Evolutionary conservation across 2,113 vertebrate genomes (phyloP).

Genomic region (Ardeotis arabs): DNA sequence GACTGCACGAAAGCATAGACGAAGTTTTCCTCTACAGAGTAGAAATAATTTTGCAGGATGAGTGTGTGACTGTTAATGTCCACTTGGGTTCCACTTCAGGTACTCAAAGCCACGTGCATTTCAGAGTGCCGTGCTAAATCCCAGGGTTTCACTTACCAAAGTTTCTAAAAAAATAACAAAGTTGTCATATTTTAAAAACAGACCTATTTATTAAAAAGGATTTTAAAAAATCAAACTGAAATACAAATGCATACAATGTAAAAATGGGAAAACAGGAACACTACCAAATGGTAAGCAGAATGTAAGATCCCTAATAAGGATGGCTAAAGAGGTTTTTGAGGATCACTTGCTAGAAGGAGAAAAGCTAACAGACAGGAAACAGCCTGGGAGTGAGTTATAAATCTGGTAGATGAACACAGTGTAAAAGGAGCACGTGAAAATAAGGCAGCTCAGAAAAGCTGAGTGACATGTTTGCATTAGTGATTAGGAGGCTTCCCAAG

Average conservation of each 20-base stretch:
- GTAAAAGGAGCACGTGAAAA: not conserved
- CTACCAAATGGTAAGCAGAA: not conserved
- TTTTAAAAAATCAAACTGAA: not conserved
- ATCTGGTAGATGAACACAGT: not conserved
- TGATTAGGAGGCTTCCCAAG: not conserved
- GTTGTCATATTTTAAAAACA: not conserved
- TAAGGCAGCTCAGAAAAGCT: not conserved
- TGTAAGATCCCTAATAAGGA: not conserved
- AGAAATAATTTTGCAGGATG: not conserved
- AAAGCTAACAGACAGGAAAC: not conserved
- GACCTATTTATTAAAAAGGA: not conserved
- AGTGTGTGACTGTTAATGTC: not conserved
- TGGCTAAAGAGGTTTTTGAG: not conserved
- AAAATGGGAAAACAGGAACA: not conserved
- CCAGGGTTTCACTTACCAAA: not conserved
- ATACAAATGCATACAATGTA: not conserved
- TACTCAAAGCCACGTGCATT: not conserved
- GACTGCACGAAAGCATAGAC: not conserved
- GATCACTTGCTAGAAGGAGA: not conserved
- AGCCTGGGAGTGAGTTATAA: not conserved
- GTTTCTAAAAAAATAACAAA: not conserved
- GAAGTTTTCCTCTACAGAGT: not conserved
- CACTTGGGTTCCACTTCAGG: fast-evolving
- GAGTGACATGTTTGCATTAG: not conserved
- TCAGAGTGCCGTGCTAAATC: not conserved